Evolutionary conservation across 37 sponge, comb jelly and placozoan species (phyloP).

Genomic region (Aphrocallistes beatrix): DNA sequence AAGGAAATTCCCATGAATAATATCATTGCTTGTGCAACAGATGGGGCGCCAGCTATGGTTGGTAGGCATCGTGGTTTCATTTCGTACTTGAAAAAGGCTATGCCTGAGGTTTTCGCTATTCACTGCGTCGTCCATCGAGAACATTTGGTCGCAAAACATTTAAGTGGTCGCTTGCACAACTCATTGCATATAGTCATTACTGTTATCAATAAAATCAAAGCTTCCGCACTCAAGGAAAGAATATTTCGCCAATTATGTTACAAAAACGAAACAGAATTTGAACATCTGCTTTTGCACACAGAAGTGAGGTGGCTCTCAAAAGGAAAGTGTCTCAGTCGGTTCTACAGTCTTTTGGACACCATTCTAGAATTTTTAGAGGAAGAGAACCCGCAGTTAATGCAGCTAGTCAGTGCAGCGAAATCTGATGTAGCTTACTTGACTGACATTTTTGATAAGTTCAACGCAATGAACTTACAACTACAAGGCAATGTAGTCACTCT

Average conservation of each 20-base stretch:
- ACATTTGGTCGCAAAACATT: constrained; percentile 13
- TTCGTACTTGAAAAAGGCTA: constrained; percentile 4
- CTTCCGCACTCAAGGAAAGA: not conserved
- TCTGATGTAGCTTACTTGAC: constrained; percentile 14
- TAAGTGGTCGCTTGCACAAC: constrained; percentile 19
- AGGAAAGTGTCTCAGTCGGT: constrained; percentile 19
- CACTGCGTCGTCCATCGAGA: constrained; percentile 8
- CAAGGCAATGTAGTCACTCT: constrained; percentile 12
- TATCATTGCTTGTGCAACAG: not conserved
- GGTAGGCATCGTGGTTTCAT: constrained; percentile 19
- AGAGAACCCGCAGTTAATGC: constrained; percentile 15
- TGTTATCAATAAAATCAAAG: constrained; percentile 7
- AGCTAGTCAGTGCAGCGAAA: constrained; percentile 1
- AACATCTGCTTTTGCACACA: constrained; percentile 5
- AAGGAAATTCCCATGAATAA: not conserved
- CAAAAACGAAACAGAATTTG: constrained; percentile 11
- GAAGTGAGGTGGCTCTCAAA: constrained; percentile 3
- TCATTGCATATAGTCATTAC: constrained; percentile 17
- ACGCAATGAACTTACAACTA: constrained; percentile 8
- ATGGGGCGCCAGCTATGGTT: not conserved
- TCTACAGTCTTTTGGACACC: not conserved
- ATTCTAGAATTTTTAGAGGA: constrained; percentile 1
- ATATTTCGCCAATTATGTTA: constrained; percentile 1
- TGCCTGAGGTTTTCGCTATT: constrained; percentile 8
- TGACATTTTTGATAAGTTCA: constrained; percentile 3